Conservation (phyloP, 2,113 vertebrate species). For the Pteropus alecto region DNA sequence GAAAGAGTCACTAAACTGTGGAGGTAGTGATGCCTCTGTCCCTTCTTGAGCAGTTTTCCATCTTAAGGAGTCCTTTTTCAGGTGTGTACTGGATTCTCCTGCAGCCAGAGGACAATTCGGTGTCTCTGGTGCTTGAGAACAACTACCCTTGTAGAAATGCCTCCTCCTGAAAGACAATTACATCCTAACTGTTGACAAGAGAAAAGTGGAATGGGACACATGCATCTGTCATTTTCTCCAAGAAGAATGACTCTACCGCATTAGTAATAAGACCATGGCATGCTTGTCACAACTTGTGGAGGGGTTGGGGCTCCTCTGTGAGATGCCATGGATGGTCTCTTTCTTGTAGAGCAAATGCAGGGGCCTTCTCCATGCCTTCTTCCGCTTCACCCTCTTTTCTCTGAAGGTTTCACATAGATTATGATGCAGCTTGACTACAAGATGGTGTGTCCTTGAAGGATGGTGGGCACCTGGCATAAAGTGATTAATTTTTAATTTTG, state of each 20-base stretch:
- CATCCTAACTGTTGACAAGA: not conserved
- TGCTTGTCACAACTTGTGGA: not conserved
- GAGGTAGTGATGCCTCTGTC: not conserved
- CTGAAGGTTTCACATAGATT: not conserved
- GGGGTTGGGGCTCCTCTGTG: not conserved
- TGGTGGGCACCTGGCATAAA: rapidly evolving
- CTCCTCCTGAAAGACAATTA: not conserved
- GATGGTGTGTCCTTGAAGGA: not conserved
- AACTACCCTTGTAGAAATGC: not conserved
- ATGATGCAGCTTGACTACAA: not conserved
- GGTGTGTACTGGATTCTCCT: not conserved
- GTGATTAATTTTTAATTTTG: not conserved
- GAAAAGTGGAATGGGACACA: too few species aligned
- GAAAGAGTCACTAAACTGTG: not conserved
- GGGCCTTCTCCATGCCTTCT: not conserved
- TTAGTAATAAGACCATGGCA: not conserved
- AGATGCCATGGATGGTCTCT: rapidly evolving
- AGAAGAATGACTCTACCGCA: not conserved
- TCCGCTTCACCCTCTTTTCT: not conserved
- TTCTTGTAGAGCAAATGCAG: too few species aligned
- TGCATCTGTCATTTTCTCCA: not conserved
- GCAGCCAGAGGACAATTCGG: not conserved
- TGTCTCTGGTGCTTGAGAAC: not conserved
- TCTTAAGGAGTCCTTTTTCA: not conserved
- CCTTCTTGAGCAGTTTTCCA: not conserved